phyloP scores from a whole-genome alignment of 2,797 vertebrate genomes.

The Myotis findleyi region DNA sequence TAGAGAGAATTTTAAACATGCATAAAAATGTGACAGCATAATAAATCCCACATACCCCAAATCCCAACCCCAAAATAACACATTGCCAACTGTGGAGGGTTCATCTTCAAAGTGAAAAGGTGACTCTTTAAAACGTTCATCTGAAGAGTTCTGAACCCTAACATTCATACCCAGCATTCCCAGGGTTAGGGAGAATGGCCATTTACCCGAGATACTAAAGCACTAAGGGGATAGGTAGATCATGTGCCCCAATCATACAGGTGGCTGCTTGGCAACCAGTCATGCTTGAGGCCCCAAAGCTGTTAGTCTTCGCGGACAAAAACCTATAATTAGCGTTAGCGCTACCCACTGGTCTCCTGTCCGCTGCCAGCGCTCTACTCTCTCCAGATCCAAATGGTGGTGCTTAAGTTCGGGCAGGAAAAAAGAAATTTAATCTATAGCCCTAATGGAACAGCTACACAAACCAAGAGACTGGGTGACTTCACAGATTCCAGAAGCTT shows the following conservation, averaged over 20 bases:
- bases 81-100: neutral
- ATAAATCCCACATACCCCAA: neutral
- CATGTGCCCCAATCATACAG: neutral
- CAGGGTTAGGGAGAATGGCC: neutral
- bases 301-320: conserved; percentile 18
- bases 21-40: neutral
- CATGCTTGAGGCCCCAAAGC: neutral
- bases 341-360: neutral
- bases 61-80: neutral
- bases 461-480: neutral
- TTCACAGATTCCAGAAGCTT: neutral
- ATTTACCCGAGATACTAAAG: neutral
- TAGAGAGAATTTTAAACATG: conserved; percentile 12
- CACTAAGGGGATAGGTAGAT: neutral
- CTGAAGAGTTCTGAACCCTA: neutral
- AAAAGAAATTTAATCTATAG: neutral
- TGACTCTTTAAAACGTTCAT: neutral
- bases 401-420: neutral
- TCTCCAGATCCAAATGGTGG: neutral
- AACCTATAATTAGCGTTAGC: neutral
- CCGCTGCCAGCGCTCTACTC: neutral
- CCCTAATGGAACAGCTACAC: neutral
- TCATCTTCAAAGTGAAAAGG: conserved; percentile 46
- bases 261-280: conserved; percentile 22
- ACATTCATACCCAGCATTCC: neutral